These are phyloP conservation scores for Hylaeus volcanicus DNA, from an alignment of 1,140 invertebrate species.

Conservation along the genomic window DNA sequence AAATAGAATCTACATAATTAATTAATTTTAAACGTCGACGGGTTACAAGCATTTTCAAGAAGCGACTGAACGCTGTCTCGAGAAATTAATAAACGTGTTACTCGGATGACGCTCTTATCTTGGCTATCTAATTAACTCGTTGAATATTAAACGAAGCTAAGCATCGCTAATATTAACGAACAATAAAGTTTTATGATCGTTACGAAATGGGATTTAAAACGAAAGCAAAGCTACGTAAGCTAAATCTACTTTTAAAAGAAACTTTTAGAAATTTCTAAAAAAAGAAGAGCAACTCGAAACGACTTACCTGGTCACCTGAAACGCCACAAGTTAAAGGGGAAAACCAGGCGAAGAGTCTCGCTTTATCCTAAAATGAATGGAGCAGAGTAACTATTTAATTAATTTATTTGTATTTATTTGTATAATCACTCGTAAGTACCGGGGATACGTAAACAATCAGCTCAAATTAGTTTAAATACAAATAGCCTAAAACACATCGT, in stretches of 20 bases:
- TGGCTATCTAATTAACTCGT: background rate
- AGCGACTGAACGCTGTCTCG: background rate
- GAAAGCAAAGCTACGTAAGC: background rate
- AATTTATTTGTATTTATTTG: conserved; percentile 64
- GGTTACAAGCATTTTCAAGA: too few species aligned
- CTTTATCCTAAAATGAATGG: background rate
- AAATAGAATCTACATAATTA: background rate
- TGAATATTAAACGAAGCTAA: background rate
- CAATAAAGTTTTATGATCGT: background rate
- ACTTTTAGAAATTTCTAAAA: too few species aligned
- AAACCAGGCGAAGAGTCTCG: too few species aligned
- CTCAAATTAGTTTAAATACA: conserved; percentile 65
- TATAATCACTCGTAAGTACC: conserved; percentile 65
- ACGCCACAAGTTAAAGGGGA: too few species aligned
- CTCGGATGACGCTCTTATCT: background rate
- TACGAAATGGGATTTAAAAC: too few species aligned
- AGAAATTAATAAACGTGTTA: background rate
- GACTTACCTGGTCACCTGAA: conserved; percentile 15
- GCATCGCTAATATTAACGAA: background rate
- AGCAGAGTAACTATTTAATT: conserved; percentile 54
- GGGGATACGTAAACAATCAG: conserved; percentile 64
- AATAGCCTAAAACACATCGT: conserved; percentile 64
- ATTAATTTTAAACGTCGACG: background rate
- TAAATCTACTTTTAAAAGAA: background rate
- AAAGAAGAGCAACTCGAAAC: background rate